Evolutionary conservation across 1,140 invertebrate species (phyloP).

Genomic region (Drosophila quadrilineata): DNA sequence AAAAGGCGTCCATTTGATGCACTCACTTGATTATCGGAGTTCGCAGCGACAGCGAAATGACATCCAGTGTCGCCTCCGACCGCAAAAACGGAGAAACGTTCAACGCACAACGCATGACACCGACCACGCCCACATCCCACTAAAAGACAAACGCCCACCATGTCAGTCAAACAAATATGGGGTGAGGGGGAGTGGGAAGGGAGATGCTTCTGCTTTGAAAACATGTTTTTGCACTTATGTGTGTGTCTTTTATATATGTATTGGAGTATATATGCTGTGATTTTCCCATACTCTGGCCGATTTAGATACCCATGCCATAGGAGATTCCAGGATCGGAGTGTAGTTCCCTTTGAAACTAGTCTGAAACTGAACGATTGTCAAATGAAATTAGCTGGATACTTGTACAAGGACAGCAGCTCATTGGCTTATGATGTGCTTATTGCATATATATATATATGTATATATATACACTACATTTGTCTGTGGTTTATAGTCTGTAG

Average conservation of each 20-base stretch:
- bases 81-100: too few species aligned
- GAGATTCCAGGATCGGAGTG: too few species aligned
- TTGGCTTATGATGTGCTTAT: slow-evolving; percentile 33
- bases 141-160: too few species aligned
- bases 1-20: slow-evolving; percentile 53
- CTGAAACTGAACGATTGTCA: slow-evolving; percentile 56
- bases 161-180: too few species aligned
- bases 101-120: slow-evolving; percentile 5
- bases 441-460: slow-evolving; percentile 1
- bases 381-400: slow-evolving; percentile 68
- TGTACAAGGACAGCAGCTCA: slow-evolving; percentile 55
- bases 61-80: slow-evolving; percentile 34
- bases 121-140: neutral
- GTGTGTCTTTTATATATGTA: slow-evolving; percentile 10
- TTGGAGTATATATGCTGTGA: too few species aligned
- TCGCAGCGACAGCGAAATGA: slow-evolving; percentile 46
- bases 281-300: too few species aligned
- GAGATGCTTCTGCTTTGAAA: slow-evolving; percentile 37
- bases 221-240: slow-evolving; percentile 76
- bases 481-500: slow-evolving; percentile 43
- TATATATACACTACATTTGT: slow-evolving; percentile 18
- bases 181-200: too few species aligned
- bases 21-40: slow-evolving; percentile 58
- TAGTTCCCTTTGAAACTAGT: slow-evolving; percentile 4
- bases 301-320: too few species aligned